Conservation (phyloP, 1,140 invertebrate genomes). For the Brachionus koreanus region DNA sequence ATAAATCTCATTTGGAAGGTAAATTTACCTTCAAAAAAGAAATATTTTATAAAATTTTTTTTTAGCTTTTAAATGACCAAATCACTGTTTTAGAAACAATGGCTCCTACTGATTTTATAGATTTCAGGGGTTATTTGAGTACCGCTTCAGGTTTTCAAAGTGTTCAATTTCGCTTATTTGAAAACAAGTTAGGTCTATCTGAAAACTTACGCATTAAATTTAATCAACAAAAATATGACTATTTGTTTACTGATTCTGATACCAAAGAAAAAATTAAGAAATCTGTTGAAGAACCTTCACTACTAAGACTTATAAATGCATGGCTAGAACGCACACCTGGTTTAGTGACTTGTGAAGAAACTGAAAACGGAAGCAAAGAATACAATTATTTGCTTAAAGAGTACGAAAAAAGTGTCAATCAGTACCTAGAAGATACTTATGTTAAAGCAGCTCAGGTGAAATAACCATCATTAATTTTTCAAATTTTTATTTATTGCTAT, state of each 20-base stretch:
- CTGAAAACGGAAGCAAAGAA: constrained; percentile 54
- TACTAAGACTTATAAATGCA: constrained; percentile 76
- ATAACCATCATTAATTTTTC: background rate
- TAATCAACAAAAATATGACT: constrained; percentile 81
- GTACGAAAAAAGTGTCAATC: constrained; percentile 72
- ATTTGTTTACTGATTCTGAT: constrained; percentile 75
- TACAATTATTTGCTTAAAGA: constrained; percentile 74
- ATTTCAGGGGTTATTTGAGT: constrained; percentile 80
- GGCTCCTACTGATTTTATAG: constrained; percentile 94
- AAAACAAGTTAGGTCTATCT: constrained; percentile 91
- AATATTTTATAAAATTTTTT: constrained; percentile 54
- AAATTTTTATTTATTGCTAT: constrained; percentile 25
- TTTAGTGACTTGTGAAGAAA: constrained; percentile 73
- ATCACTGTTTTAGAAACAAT: constrained; percentile 95
- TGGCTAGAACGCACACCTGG: constrained; percentile 94
- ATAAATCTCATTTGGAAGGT: constrained; percentile 92
- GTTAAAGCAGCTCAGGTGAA: constrained; percentile 28
- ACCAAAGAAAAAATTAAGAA: constrained; percentile 66
- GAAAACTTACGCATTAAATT: constrained; percentile 82
- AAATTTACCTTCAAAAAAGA: constrained; percentile 48
- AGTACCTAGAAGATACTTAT: constrained; percentile 63
- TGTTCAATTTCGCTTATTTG: constrained; percentile 86
- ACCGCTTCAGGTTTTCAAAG: constrained; percentile 97
- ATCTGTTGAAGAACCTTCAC: constrained; percentile 77
- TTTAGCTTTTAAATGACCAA: constrained; percentile 81